Evolutionary conservation across 2,113 vertebrate species (phyloP), one percentile per base, ranked within the genome.

Genomic region (Prinia subflava): DNA sequence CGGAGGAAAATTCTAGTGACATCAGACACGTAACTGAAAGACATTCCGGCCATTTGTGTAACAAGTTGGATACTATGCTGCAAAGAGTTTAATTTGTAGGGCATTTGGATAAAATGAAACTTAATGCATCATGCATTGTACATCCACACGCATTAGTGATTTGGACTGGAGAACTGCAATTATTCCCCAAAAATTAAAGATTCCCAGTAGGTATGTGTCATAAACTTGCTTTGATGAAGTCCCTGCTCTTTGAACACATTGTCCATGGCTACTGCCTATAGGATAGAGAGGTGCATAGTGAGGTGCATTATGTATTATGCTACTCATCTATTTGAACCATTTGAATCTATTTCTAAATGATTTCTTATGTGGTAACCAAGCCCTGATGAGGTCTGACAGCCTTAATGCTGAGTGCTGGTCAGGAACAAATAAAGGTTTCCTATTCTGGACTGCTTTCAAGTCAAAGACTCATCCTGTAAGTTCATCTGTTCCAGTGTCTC

Each of bases 251-350:
- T 50, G 30, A 47, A 37, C 10, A 27, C 28, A 4, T 25, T 1
- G 2, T 24, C 28, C n/a, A 15, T 30, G 0, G 0, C 31, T 42
- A 15, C 33, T 83, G 27, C 41, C 13, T 4, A 1, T 4, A 35
- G 60, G 28, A 74, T 0, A 8, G 31, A 55, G 60, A 35, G 23
- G 41, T 55, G 18, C 27, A 63, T 55, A 56, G 53, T 52, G 63
- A 62, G 28, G 31, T 49, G 23, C 21, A 11, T 73, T 39, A 11
- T 41, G 17, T 0, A 2, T 18, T 83, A 17, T 2, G 10, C 24
- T 44, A 7, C 15, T 73, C 27, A 53, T 67, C 35, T 82, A 11
- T 46, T 82, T 37, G 35, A 53, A 62, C 16, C n/a, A n/a, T n/a
- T n/a, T n/a, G n/a, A n/a, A n/a, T n/a, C n/a, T n/a, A n/a, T 83